Conservation (phyloP, 2,113 vertebrate species). For the Scartelaos histophorus region DNA sequence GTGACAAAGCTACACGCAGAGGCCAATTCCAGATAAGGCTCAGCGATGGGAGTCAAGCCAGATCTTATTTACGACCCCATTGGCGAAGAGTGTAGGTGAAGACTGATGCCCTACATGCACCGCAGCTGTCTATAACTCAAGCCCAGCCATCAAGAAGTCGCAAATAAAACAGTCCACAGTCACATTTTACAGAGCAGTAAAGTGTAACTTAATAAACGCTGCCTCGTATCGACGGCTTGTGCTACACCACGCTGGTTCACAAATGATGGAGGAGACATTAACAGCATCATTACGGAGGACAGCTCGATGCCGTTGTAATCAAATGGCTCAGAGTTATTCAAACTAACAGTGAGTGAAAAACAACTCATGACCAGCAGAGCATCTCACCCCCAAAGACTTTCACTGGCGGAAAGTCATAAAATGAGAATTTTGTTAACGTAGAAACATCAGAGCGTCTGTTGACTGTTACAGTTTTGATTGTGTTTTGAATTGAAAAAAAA, state of each 20-base stretch:
- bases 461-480: background rate
- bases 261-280: slow-evolving; percentile 71
- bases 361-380: slow-evolving; percentile 19
- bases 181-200: slow-evolving; percentile 75
- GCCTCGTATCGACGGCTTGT: slow-evolving; percentile 51
- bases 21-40: slow-evolving; percentile 16
- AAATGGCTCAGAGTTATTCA: slow-evolving; percentile 59
- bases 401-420: background rate
- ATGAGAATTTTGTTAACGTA: background rate
- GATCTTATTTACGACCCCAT: slow-evolving; percentile 51
- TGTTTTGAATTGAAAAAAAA: background rate
- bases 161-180: slow-evolving; percentile 72
- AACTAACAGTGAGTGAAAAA: slow-evolving; percentile 56
- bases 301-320: slow-evolving; percentile 59
- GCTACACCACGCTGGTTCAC: slow-evolving; percentile 58
- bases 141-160: slow-evolving; percentile 52
- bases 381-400: slow-evolving; percentile 35
- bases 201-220: slow-evolving; percentile 71
- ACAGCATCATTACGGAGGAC: slow-evolving; percentile 66
- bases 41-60: slow-evolving; percentile 12
- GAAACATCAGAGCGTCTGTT: background rate
- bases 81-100: slow-evolving; percentile 19
- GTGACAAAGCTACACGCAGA: slow-evolving; percentile 28
- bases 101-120: slow-evolving; percentile 39
- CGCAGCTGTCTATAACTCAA: slow-evolving; percentile 53